A percentile compares a stretch with the other conserved stretches of the same genome.
phyloP scores from a whole-genome alignment of 1,140 invertebrate genomes.

The Muscidifurax raptorellus region DNA sequence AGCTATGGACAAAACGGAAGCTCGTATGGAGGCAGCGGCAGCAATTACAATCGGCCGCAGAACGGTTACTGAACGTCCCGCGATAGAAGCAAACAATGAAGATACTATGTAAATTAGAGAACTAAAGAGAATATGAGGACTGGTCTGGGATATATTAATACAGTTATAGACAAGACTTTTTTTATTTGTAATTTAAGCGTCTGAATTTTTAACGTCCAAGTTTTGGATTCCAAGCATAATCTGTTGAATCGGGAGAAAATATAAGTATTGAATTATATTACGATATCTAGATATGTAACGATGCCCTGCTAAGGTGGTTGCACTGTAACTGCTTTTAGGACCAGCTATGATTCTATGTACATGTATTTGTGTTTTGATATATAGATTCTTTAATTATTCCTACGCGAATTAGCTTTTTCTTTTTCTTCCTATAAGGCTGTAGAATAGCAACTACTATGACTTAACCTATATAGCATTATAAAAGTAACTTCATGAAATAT shows the following conservation, averaged over 20 bases:
- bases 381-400: neutral
- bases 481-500: constrained; percentile 4
- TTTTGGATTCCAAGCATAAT: neutral
- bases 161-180: constrained; percentile 14
- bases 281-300: neutral
- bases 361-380: constrained; percentile 11
- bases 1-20: constrained; percentile 68
- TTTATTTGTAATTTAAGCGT: constrained; percentile 10
- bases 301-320: neutral
- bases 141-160: constrained; percentile 20
- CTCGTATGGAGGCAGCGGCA: constrained; percentile 58
- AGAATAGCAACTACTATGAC: neutral
- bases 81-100: constrained; percentile 24
- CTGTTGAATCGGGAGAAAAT: neutral
- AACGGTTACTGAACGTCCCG: constrained; percentile 67
- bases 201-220: neutral
- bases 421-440: constrained; percentile 1
- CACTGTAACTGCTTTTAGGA: neutral
- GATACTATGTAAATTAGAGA: constrained; percentile 47
- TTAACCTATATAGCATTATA: neutral
- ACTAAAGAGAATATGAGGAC: constrained; percentile 46
- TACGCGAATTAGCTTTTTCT: neutral
- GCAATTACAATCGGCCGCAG: constrained; percentile 66
- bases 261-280: neutral
- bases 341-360: neutral